These are phyloP conservation scores for Rhegmatorhina hoffmannsi DNA, from an alignment of 2,113 vertebrate species.

Conservation along the genomic window DNA sequence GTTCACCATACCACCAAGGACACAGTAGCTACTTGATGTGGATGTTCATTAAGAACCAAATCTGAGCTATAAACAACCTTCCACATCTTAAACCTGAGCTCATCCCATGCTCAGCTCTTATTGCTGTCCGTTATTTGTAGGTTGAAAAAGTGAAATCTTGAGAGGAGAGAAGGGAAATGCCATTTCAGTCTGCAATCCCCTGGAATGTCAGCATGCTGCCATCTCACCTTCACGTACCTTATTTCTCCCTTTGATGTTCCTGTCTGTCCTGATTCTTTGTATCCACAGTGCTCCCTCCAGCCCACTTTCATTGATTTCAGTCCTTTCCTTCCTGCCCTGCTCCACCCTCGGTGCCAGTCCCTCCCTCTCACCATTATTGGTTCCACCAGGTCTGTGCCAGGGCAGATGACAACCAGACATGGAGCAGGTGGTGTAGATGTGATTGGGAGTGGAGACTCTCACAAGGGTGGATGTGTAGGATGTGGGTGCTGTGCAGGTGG, in stretches of 20 bases:
- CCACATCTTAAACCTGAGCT: not conserved
- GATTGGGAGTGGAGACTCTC: not conserved
- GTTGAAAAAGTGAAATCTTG: not conserved
- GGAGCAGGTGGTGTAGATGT: not conserved
- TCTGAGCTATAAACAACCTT: not conserved
- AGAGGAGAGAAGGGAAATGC: not conserved
- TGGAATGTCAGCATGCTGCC: not conserved
- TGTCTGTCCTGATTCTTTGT: not conserved
- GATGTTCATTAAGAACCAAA: not conserved
- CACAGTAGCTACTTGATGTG: not conserved
- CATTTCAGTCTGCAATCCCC: not conserved
- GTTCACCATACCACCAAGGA: not conserved
- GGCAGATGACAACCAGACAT: fast-evolving
- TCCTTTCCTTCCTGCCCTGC: not conserved
- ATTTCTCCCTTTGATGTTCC: not conserved
- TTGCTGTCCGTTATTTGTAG: not conserved
- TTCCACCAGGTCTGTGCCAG: fast-evolving
- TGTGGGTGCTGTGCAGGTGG: not conserved
- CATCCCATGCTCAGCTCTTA: not conserved
- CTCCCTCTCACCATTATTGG: not conserved
- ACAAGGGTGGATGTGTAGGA: not conserved
- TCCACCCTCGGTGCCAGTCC: not conserved
- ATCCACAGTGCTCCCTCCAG: not conserved
- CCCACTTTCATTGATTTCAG: not conserved
- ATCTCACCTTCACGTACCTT: not conserved